Conservation (phyloP, 2,113 vertebrate genomes). For the Irena cyanogastra region DNA sequence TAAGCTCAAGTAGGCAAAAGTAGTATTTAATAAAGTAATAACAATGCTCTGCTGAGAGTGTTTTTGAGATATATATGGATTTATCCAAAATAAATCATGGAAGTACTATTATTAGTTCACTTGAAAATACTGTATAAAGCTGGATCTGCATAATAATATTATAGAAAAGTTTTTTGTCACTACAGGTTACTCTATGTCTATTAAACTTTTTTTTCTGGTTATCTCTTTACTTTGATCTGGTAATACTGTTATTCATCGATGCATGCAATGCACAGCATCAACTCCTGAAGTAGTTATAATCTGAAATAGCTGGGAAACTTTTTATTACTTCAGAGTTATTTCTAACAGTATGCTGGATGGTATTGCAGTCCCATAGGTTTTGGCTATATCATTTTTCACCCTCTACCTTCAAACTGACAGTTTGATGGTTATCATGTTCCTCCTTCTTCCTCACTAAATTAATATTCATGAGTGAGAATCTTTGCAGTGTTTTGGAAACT, state of each 20-base stretch:
- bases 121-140: constrained; percentile 27
- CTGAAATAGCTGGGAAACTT: background rate
- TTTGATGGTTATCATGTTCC: background rate
- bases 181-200: background rate
- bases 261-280: background rate
- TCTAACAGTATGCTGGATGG: background rate
- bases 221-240: background rate
- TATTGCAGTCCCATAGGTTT: background rate
- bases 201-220: constrained; percentile 6
- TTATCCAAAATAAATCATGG: constrained; percentile 69
- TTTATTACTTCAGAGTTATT: background rate
- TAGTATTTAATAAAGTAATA: constrained; percentile 78
- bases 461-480: background rate
- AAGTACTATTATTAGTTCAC: constrained; percentile 64
- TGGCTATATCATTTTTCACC: background rate
- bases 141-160: constrained; percentile 34
- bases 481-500: background rate
- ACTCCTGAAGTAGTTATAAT: background rate
- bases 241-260: background rate
- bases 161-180: background rate
- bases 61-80: constrained; percentile 65
- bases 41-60: constrained; percentile 62
- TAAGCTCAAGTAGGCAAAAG: constrained; percentile 79
- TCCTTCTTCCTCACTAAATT: background rate
- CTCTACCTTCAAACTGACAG: background rate